Evolutionary conservation across 2,113 vertebrate genomes (phyloP).

Genomic region (Caracal caracal): DNA sequence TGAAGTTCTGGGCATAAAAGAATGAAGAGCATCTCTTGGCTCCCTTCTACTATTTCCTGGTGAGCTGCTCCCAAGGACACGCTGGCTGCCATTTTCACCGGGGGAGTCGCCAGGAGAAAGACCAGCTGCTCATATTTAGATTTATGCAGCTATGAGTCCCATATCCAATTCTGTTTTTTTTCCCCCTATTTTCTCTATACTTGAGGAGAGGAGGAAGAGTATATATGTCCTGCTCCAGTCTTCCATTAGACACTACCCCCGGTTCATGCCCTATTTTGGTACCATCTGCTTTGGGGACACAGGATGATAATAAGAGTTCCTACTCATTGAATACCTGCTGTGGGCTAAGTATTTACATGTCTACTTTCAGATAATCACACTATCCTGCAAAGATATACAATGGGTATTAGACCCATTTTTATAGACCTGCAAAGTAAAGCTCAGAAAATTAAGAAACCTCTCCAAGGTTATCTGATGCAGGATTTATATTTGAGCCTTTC

Average conservation of each 20-base stretch:
- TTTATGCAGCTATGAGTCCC: slow-evolving; percentile 35
- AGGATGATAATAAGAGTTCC: slow-evolving; percentile 55
- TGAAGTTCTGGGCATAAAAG: slow-evolving; percentile 51
- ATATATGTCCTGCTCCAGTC: slow-evolving; percentile 10
- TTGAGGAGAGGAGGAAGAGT: slow-evolving; percentile 14
- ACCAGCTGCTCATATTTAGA: slow-evolving; percentile 61
- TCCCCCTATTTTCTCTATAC: slow-evolving; percentile 25
- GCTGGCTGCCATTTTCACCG: slow-evolving; percentile 75
- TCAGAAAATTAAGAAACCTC: slow-evolving; percentile 57
- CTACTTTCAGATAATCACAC: slow-evolving; percentile 63
- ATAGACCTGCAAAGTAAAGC: slow-evolving; percentile 41
- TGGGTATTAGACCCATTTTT: slow-evolving; percentile 60
- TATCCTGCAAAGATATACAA: not conserved
- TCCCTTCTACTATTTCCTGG: not conserved
- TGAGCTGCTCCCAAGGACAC: slow-evolving; percentile 51
- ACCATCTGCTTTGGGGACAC: slow-evolving; percentile 69
- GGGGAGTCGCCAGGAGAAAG: slow-evolving; percentile 57
- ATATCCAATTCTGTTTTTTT: slow-evolving; percentile 41
- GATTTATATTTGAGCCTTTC: slow-evolving; percentile 54
- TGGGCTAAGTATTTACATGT: slow-evolving; percentile 69
- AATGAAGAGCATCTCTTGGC: slow-evolving; percentile 50
- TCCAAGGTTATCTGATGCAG: not conserved
- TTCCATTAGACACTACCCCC: slow-evolving; percentile 55
- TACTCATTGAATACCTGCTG: slow-evolving; percentile 66
- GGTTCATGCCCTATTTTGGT: slow-evolving; percentile 51